A percentile compares a stretch with the other conserved stretches of the same genome.
Conservation (phyloP, 2,888 invertebrate species). For the Netelia inedita region DNA sequence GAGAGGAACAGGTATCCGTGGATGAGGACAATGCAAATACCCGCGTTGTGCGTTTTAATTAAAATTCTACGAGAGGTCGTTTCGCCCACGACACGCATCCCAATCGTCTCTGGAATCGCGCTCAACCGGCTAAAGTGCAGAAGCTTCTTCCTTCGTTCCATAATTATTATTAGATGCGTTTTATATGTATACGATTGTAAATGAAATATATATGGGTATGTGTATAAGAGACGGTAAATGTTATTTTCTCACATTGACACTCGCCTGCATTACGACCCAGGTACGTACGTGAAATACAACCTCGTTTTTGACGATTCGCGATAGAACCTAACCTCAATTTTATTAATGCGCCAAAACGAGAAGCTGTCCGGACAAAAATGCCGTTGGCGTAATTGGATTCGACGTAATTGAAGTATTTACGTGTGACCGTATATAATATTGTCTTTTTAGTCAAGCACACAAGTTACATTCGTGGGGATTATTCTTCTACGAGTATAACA, state of each 20-base stretch:
- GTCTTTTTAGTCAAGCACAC: not conserved
- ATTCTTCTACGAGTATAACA: not conserved
- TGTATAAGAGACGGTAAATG: not conserved
- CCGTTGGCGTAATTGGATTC: not conserved
- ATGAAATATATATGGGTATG: not conserved
- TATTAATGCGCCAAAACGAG: not conserved
- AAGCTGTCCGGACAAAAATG: not conserved
- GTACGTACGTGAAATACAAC: not conserved
- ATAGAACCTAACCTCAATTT: not conserved
- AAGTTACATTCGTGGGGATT: conserved; percentile 1
- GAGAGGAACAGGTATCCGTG: conserved; percentile 12
- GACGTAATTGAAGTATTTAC: not conserved
- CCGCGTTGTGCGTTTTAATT: conserved; percentile 68
- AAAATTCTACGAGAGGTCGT: conserved; percentile 65
- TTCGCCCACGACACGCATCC: conserved; percentile 58
- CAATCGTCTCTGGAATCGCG: conserved; percentile 60
- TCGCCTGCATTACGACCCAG: not conserved
- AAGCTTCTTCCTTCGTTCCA: not conserved
- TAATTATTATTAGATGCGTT: conserved; percentile 6
- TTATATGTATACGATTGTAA: not conserved
- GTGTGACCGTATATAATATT: not conserved
- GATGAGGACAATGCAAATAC: conserved; percentile 65
- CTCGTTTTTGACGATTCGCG: not conserved
- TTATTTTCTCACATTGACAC: not conserved
- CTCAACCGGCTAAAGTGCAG: conserved; percentile 45